Base-by-base conservation (phyloP, 2,113 vertebrate species). In the Taurulus bubalis region DNA sequence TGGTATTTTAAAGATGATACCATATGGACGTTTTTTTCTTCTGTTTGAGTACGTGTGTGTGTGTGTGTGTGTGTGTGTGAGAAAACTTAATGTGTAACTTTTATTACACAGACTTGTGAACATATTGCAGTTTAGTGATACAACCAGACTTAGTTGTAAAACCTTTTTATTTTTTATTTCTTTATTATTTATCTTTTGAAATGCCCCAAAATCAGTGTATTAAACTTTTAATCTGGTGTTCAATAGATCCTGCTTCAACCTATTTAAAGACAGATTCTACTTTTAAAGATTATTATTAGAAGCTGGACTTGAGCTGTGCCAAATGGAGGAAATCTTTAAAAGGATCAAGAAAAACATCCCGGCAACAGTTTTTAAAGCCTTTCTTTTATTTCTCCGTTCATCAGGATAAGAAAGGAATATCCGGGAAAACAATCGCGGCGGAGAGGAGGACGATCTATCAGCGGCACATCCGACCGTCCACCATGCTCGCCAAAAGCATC, bases 401-500 rank as follows among this genome's bases (percentile, higher is more conserved):
- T 85, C 71, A 99, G 98, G 98, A 99, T 93, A 99, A 98, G 90
- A 99, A 99, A 82, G 98, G 98, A 4, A 90, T 99, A 70, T 90
- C 96, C 1, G 97, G 96, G 74, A 99, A 99, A 91, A 96, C 95
- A 38, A 93, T 95, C 68, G 95, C 95, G 56, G 93, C 96, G 12
- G 98, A 99, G 85, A 95, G 98, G 90, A 96, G 97, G 92, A 90
- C 95, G 2, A 95, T 98, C 3, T 99, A 97, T 90, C 98, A 98
- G 92, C 95, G 97, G 79, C 98, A 98, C 77, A 95, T 98, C 69
- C 96, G 97, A 38, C 94, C 98, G 0, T 98, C 98, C 51, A 98
- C 97, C 90, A 95, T 99, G 94, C 94, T 99, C 90, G 97, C 98
- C 75, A 99, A 99, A 92, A 99, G 97, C 94, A 99, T 99, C 94